Conservation (phyloP, 2,797 vertebrate genomes). For the Amblyraja radiata region DNA sequence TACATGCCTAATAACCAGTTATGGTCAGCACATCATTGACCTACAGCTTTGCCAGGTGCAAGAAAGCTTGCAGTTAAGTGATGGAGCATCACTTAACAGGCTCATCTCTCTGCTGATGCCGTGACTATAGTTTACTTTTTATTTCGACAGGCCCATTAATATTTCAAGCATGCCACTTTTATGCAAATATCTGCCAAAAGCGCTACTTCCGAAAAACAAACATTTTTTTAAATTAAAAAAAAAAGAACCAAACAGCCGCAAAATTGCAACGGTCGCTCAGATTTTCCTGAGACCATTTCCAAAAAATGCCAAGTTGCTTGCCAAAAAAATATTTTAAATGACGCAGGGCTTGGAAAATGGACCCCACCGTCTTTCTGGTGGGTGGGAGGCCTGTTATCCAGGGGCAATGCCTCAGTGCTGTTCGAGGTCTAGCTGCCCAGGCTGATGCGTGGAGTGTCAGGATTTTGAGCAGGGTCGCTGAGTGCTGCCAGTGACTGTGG, state of each 20-base stretch:
- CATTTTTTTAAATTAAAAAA: neutral
- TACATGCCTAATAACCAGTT: no score
- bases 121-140: neutral
- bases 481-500: neutral
- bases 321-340: constrained; percentile 18
- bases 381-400: neutral
- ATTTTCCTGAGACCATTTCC: constrained; percentile 14
- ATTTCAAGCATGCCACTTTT: neutral
- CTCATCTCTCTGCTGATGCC: neutral
- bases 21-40: no score
- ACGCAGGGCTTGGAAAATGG: neutral
- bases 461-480: neutral
- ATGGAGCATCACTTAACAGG: neutral
- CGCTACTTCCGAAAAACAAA: constrained; percentile 18
- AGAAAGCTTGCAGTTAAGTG: no score
- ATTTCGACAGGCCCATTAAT: neutral
- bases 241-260: neutral
- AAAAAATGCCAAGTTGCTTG: neutral
- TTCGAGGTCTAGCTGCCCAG: no score
- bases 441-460: neutral
- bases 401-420: neutral
- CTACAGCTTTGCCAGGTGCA: no score
- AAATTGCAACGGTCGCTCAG: neutral
- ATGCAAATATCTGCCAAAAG: neutral
- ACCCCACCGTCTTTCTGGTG: neutral